Evolutionary conservation across 2,888 invertebrate species (phyloP), one percentile per base, ranked within the genome.

Genomic region (Agrochola circellaris): DNA sequence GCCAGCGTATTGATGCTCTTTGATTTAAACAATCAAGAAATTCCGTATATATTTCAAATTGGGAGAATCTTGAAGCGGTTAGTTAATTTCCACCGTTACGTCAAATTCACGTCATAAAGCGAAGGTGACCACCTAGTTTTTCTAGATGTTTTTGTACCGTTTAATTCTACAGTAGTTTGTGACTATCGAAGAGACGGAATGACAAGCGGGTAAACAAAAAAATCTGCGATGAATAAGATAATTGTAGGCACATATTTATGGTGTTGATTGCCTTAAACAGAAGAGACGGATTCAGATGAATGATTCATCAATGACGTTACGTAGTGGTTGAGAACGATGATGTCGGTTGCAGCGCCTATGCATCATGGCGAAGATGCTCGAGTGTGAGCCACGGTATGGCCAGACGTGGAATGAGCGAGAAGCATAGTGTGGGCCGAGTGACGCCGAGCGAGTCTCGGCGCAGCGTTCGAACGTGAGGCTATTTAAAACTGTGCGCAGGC

Each of bases 401-500:
- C 88, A 91, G 92, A 93, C 93, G 93, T 95, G 92, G 96, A 96
- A 96, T 95, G 96, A 96, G 95, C 96, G 96, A 96, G 96, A 96
- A 96, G 91, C 93, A 94, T 87, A 93, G 96, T 95, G 96, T 96
- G 96, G 96, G 96, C 94, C 91, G 94, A 93, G 86, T 91, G 95
- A 95, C 96, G 95, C 93, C 94, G 95, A 94, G 87, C 90, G 93
- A 93, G 92, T 92, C 93, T 91, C 93, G 85, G 62, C 91, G 73
- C 78, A 90, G 90, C 92, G 93, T 93, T 94, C 94, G 93, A 94
- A 95, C 95, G 92, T 92, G 95, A 95, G 95, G 97, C 97, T 97
- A 97, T 97, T 97, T 97, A 97, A 97, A 97, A 97, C 96, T 95
- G 95, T 95, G 97, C 97, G 97, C 97, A 96, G 94, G 95, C 94